Evolutionary conservation across 1,140 invertebrate genomes (phyloP), one percentile per base, ranked within the genome.

Genomic region (Drosophila lacertosa): DNA sequence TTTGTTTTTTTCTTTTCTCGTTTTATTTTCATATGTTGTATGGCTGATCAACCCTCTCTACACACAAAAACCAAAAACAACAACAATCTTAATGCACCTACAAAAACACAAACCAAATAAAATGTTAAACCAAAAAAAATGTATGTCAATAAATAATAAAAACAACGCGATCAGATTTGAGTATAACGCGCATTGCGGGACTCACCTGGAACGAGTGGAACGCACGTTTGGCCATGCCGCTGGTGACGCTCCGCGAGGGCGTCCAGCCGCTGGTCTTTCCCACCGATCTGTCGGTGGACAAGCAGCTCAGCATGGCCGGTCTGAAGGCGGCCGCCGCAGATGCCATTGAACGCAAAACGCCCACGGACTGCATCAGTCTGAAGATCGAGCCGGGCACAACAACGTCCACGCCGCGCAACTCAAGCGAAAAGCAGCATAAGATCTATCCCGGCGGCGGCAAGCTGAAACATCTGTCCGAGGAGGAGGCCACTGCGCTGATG

Each of bases 201-300:
- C 92, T 95, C 58, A 94, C 94, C 69, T 95, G 94, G 94, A 94
- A 93, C 69, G 93, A 93, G 89, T 93, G 93, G 93, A 93, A 93
- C 83, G 93, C 93, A 74, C 92, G 93, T 4, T 89, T 93, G 78
- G 93, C 93, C 78, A 92, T 93, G 92, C 93, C 93, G 67, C 84
- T 93, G 65, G 92, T 92, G 64, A 92, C 92, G 26, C 77, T 92
- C 69, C 91, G 92, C 24, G 92, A 92, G 50, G 91, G 91, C 45
- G 75, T 75, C 2, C 82, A 90, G 55, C 89, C 91, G 0, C 18
- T 91, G 40, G 68, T 91, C 37, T 91, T 91, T 72, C 90, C 91
- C 54, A 90, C 89, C 15, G 91, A 91, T 66, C 65, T 91, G 4
- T 89, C 78, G 20, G 68, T 91, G 29, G 90, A 91, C 32, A 82